A percentile compares a stretch with the other conserved stretches of the same genome.
phyloP scores from a whole-genome alignment of 2,113 vertebrate species.

The Cavia aperea region DNA sequence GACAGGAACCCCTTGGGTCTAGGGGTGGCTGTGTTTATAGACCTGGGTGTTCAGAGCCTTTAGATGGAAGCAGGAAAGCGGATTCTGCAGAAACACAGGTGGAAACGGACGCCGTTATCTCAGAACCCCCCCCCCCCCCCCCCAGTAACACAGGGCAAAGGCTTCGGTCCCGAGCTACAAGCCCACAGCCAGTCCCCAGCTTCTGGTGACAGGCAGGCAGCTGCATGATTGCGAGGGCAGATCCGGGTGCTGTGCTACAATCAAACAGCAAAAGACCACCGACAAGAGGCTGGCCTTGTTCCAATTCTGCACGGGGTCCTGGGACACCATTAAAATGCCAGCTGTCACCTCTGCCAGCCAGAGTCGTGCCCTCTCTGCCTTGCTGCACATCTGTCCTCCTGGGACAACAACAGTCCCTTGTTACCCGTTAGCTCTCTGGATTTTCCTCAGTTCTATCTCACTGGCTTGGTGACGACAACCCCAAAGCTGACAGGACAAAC shows the following conservation, averaged over 20 bases:
- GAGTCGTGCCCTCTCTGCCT: neutral
- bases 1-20: neutral
- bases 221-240: accelerated
- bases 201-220: accelerated
- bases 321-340: neutral
- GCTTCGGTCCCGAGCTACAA: neutral
- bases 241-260: neutral
- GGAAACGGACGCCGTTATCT: neutral
- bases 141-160: neutral
- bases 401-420: neutral
- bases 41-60: neutral
- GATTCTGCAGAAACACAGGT: too few relatives aligned
- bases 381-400: neutral
- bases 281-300: neutral
- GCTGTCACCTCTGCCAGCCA: neutral
- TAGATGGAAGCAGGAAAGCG: too few relatives aligned
- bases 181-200: neutral
- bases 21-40: neutral
- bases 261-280: neutral
- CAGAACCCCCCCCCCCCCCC: neutral
- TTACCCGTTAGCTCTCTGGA: accelerated
- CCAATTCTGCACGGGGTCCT: neutral
- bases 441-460: neutral
- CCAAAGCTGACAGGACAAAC: neutral
- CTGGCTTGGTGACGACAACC: neutral